Evolutionary conservation across 2,113 vertebrate genomes (phyloP).

Genomic region (Pterocles burchelli): DNA sequence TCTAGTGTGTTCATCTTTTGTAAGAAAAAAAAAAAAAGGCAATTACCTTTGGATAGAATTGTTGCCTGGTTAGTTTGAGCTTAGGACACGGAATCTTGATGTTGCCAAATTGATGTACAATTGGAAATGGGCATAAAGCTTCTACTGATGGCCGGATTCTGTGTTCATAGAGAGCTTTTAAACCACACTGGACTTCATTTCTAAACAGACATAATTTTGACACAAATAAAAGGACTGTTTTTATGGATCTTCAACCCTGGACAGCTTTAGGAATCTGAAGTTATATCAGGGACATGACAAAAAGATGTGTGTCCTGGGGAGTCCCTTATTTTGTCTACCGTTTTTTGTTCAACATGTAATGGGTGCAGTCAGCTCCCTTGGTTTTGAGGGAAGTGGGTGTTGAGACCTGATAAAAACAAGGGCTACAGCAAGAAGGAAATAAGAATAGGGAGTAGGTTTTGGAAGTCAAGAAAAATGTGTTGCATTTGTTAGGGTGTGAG

Average conservation of each 20-base stretch:
- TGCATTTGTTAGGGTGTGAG: neutral
- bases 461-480: neutral
- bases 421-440: neutral
- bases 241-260: neutral
- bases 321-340: fast-evolving
- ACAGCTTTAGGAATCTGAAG: neutral
- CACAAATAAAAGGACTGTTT: neutral
- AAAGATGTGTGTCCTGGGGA: neutral
- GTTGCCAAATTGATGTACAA: neutral
- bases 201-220: neutral
- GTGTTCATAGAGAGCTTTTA: neutral
- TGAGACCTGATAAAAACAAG: neutral
- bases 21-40: neutral
- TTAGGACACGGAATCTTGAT: neutral
- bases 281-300: neutral
- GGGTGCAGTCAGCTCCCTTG: neutral
- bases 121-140: neutral
- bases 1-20: neutral
- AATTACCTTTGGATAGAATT: neutral
- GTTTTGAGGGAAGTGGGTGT: neutral
- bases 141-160: neutral
- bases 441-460: neutral
- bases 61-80: neutral
- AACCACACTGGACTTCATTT: neutral
- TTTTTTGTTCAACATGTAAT: neutral